These are phyloP conservation scores for Corydoras maculifer DNA, from an alignment of 2,113 vertebrate species.

Conservation along the genomic window DNA sequence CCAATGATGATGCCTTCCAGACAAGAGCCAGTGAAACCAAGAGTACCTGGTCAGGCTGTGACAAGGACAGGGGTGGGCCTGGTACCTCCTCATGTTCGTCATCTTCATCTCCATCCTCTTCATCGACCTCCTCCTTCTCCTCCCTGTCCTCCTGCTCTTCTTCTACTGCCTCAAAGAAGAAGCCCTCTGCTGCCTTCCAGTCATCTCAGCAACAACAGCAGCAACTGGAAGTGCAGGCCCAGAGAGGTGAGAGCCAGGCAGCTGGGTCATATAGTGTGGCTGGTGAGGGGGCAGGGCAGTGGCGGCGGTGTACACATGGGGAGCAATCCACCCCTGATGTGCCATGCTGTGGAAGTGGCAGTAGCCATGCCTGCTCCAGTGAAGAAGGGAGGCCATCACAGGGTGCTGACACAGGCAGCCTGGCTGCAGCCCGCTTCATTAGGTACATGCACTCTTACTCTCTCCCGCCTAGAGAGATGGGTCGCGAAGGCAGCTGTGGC, in stretches of 20 bases:
- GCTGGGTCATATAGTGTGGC: constrained; percentile 50
- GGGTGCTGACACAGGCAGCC: constrained; percentile 57
- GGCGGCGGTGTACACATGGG: constrained; percentile 59
- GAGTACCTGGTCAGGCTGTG: constrained; percentile 68
- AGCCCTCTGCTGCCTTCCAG: constrained; percentile 66
- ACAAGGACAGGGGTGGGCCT: constrained; percentile 78
- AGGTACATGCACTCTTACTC: constrained; percentile 81
- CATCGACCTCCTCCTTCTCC: constrained; percentile 63
- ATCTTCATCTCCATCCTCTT: constrained; percentile 67
- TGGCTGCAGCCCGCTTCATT: constrained; percentile 75
- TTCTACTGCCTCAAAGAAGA: constrained; percentile 68
- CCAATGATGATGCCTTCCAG: constrained; percentile 88
- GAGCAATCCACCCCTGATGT: constrained; percentile 55
- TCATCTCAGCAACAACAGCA: constrained; percentile 65
- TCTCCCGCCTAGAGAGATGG: constrained; percentile 72
- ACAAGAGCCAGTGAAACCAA: constrained; percentile 86
- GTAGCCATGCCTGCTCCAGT: constrained; percentile 62
- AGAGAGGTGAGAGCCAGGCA: constrained; percentile 85
- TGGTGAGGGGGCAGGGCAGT: constrained; percentile 53
- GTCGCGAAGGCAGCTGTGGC: constrained; percentile 66
- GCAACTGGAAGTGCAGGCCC: constrained; percentile 79
- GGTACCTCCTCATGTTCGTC: constrained; percentile 64
- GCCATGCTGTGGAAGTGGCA: constrained; percentile 60
- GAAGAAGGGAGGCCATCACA: constrained; percentile 69
- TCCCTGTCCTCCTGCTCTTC: constrained; percentile 70